A percentile compares a stretch with the other conserved stretches of the same genome.
Evolutionary conservation across 1,140 invertebrate species (phyloP).

Genomic region (Micrasema minimum): DNA sequence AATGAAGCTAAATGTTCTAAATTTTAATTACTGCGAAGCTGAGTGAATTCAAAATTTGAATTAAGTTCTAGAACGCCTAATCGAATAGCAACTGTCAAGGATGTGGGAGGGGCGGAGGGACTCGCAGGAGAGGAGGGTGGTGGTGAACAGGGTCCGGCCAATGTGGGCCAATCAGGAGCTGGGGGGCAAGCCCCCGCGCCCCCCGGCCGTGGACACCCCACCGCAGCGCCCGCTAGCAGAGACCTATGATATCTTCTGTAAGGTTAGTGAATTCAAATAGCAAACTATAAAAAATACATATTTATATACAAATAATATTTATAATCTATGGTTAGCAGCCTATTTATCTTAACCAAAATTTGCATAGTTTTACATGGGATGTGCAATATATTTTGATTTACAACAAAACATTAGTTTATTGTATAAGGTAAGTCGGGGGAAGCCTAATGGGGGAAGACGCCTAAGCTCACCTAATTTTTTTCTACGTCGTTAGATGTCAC

Average conservation of each 20-base stretch:
- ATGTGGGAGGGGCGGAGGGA: slow-evolving; percentile 61
- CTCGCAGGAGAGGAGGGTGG: slow-evolving; percentile 60
- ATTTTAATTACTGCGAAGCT: neutral
- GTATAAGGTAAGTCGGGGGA: too few relatives aligned
- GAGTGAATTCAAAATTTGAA: neutral
- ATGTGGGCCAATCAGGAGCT: slow-evolving; percentile 61
- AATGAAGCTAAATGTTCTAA: too few relatives aligned
- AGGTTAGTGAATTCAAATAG: slow-evolving; percentile 64
- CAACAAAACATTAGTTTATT: too few relatives aligned
- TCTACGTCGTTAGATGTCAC: too few relatives aligned
- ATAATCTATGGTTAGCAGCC: too few relatives aligned
- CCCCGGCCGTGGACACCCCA: slow-evolving; percentile 60
- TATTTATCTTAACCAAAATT: too few relatives aligned
- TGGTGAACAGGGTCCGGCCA: slow-evolving; percentile 61
- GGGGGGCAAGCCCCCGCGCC: slow-evolving; percentile 60
- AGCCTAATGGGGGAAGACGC: too few relatives aligned
- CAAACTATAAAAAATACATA: too few relatives aligned
- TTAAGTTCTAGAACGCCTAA: neutral
- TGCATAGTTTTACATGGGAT: too few relatives aligned
- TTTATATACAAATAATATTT: too few relatives aligned
- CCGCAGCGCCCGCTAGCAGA: slow-evolving; percentile 60
- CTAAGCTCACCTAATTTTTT: too few relatives aligned
- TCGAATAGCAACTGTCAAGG: neutral
- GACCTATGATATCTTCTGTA: slow-evolving; percentile 67
- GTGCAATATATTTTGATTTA: too few relatives aligned